Percentiles rank a stretch among this genome's conserved stretches.
Evolutionary conservation across 1,140 invertebrate species (phyloP).

Genomic region (Lasioglossum albipes): DNA sequence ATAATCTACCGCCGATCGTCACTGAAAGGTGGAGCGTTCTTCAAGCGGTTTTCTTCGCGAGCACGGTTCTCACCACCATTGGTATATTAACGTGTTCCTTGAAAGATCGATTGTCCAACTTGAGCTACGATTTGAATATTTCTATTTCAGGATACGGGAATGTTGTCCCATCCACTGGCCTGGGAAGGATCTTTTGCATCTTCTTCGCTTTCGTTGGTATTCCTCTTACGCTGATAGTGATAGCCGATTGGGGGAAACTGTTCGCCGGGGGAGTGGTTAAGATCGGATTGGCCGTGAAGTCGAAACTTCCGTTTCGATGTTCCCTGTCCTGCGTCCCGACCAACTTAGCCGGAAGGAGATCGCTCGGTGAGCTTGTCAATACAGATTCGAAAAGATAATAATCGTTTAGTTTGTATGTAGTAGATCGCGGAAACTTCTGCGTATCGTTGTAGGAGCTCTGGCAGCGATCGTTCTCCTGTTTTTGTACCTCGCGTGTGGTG

Average conservation of each 20-base stretch:
- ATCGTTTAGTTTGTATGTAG: background rate
- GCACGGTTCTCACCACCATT: slow-evolving; percentile 92
- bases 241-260: slow-evolving; percentile 93
- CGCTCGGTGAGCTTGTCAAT: slow-evolving; percentile 61
- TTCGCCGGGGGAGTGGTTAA: slow-evolving; percentile 88
- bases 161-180: slow-evolving; percentile 92
- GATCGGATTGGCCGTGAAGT: slow-evolving; percentile 55
- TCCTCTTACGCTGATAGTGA: slow-evolving; percentile 94
- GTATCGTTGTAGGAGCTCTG: slow-evolving; percentile 78
- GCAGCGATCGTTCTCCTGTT: slow-evolving; percentile 87
- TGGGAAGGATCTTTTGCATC: slow-evolving; percentile 94
- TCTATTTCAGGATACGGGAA: slow-evolving; percentile 93
- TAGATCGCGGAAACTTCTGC: background rate
- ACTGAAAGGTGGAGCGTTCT: slow-evolving; percentile 87
- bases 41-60: slow-evolving; percentile 91
- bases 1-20: slow-evolving; percentile 73
- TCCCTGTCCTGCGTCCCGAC: slow-evolving; percentile 62
- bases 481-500: slow-evolving; percentile 88
- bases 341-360: slow-evolving; percentile 65
- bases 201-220: slow-evolving; percentile 96
- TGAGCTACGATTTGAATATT: too few relatives aligned
- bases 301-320: slow-evolving; percentile 58
- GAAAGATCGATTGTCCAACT: background rate
- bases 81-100: slow-evolving; percentile 4
- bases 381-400: too few relatives aligned